Base-by-base conservation (phyloP, 2,888 invertebrate species). In the Dermolepida albohirtum region DNA sequence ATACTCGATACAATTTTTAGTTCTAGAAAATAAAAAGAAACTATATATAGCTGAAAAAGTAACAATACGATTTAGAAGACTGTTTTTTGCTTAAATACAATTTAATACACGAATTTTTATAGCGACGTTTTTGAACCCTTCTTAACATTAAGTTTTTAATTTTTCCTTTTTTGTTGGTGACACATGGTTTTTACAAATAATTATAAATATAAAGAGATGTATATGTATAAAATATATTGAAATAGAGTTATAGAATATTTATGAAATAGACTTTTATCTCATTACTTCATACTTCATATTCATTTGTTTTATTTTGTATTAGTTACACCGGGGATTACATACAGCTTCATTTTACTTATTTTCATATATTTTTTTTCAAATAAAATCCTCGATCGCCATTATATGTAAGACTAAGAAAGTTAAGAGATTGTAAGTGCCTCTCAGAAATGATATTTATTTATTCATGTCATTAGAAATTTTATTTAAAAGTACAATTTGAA, bases 191-290 rank as follows among this genome's bases (percentile, higher is more conserved):
- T 83, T 82, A 82, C 82, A 82, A 82, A 80, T 79, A 78, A 79
- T 79, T 75, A 81, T 81, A 76, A 79, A 80, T 81, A 81, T 79
- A 80, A 80, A 82, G 81, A 83, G 81, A 82, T 82, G 81, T 82
- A 82, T 82, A 83, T 83, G 82, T 83, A 82, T 82, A 83, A 82
- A 83, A 79, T 82, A 82, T 83, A 82, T 82, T 81, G 77, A 81
- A 81, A 82, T 82, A 81, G 81, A 81, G 78, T 77, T 81, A 81
- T 80, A 75, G 74, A 73, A 80, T 80, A 79, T 74, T 74, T 74
- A 74, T 82, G 77, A 78, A 79, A 79, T 76, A 78, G 74, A 76
- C 78, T 77, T 76, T 75, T 74, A 65, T 68, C 68, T 68, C 68
- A 64, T 57, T 64, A 65, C 14, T 51, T 52, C 43, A 67, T 63